Evolutionary conservation across 2,113 vertebrate species (phyloP).

Genomic region (Malurus melanocephalus): DNA sequence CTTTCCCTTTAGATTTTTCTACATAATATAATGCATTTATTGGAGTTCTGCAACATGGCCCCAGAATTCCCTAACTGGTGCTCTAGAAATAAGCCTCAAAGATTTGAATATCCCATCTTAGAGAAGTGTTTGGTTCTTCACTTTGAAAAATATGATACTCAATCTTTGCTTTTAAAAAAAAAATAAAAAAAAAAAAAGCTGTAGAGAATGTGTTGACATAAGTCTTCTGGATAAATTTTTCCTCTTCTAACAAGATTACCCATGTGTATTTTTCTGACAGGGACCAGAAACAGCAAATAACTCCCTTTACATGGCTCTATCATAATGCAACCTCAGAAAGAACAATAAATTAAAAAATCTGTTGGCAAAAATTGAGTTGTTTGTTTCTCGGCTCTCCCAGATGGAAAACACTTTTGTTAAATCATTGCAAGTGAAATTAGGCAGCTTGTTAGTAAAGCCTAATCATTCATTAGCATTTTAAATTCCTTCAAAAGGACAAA

Average conservation of each 20-base stretch:
- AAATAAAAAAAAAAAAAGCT: background rate
- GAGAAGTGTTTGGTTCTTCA: background rate
- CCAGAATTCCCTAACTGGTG: background rate
- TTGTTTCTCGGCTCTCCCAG: background rate
- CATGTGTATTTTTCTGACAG: background rate
- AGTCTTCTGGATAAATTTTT: background rate
- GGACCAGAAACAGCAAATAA: constrained; percentile 12
- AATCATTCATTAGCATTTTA: constrained; percentile 39
- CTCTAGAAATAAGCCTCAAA: background rate
- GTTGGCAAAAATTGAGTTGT: constrained; percentile 33
- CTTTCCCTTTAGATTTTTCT: background rate
- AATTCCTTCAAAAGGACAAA: constrained; percentile 31
- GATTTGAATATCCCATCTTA: background rate
- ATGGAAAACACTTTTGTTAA: constrained; percentile 35
- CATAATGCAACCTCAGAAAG: background rate
- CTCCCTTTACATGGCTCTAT: background rate
- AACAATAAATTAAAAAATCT: constrained; percentile 33
- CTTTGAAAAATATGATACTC: background rate
- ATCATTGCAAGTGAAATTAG: constrained; percentile 39
- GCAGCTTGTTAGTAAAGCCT: constrained; percentile 31
- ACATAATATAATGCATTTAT: background rate
- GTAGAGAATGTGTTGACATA: background rate
- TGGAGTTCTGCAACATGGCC: background rate
- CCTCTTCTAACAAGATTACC: background rate
- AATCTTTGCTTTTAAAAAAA: background rate